These are phyloP conservation scores for Aromia moschata DNA, from an alignment of 2,888 invertebrate species.

Conservation along the genomic window DNA sequence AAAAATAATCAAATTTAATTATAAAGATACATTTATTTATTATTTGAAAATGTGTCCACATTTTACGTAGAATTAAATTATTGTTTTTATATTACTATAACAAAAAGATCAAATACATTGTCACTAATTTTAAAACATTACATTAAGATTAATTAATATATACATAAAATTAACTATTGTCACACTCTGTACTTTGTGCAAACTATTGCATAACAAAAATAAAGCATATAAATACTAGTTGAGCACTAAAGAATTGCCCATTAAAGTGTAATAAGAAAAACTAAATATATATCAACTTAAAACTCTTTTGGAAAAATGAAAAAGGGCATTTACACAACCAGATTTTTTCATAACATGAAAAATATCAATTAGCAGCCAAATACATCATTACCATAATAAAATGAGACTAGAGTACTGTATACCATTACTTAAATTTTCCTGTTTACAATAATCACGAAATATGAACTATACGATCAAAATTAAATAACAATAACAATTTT, in stretches of 20 bases:
- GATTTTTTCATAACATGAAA: constrained; percentile 23
- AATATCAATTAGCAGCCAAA: constrained; percentile 43
- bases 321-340: constrained; percentile 29
- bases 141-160: constrained; percentile 51
- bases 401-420: constrained; percentile 57
- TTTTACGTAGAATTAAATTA: constrained; percentile 50
- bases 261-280: constrained; percentile 21
- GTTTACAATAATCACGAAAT: background rate
- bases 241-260: constrained; percentile 41
- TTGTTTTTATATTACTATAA: constrained; percentile 49
- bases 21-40: constrained; percentile 57
- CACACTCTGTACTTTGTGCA: constrained; percentile 54
- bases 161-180: constrained; percentile 57
- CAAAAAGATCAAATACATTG: constrained; percentile 49
- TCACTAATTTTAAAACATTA: constrained; percentile 51
- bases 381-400: constrained; percentile 37
- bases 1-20: constrained; percentile 38
- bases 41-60: constrained; percentile 57
- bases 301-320: constrained; percentile 13
- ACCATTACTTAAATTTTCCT: background rate
- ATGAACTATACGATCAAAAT: constrained; percentile 24
- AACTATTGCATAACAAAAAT: constrained; percentile 27
- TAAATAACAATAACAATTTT: constrained; percentile 28
- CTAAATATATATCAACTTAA: constrained; percentile 10
- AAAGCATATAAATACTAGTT: constrained; percentile 40